Conservation (phyloP, 2,113 vertebrate species). For the Hippocampus comes region DNA sequence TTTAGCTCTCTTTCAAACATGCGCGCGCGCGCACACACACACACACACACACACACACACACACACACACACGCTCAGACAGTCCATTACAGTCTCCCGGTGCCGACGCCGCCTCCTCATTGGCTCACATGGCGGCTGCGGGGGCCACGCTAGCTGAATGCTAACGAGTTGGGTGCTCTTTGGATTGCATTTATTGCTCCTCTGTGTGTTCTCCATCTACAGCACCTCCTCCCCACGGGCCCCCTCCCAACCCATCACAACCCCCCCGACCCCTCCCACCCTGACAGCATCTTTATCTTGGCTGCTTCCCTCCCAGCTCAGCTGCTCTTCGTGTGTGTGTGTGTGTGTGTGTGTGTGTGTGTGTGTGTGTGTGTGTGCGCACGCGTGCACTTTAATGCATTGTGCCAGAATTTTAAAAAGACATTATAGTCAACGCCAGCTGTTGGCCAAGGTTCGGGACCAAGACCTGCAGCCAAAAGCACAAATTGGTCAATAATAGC, state of each 20-base stretch:
- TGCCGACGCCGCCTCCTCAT: constrained; percentile 53
- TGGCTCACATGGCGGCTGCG: constrained; percentile 57
- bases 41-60: neutral
- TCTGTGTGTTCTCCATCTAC: constrained; percentile 9
- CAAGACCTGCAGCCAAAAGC: neutral
- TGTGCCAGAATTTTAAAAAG: neutral
- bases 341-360: too few species aligned
- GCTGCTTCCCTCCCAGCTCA: constrained; percentile 9
- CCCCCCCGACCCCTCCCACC: constrained; percentile 10
- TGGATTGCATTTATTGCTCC: constrained; percentile 45
- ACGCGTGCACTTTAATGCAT: neutral
- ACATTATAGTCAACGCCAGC: neutral
- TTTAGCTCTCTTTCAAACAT: neutral
- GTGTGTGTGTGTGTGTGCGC: too few species aligned
- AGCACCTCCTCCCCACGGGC: neutral
- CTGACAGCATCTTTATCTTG: constrained; percentile 49
- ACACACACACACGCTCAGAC: neutral
- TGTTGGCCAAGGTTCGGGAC: neutral
- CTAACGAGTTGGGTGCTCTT: constrained; percentile 39
- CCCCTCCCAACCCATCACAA: constrained; percentile 7
- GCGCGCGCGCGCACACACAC: neutral
- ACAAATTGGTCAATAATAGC: neutral
- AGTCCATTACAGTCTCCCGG: constrained; percentile 41
- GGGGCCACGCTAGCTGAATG: constrained; percentile 57
- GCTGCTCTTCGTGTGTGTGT: neutral